These are phyloP conservation scores for Oreochromis mossambicus DNA, from an alignment of 2,797 vertebrate genomes.

Conservation along the genomic window DNA sequence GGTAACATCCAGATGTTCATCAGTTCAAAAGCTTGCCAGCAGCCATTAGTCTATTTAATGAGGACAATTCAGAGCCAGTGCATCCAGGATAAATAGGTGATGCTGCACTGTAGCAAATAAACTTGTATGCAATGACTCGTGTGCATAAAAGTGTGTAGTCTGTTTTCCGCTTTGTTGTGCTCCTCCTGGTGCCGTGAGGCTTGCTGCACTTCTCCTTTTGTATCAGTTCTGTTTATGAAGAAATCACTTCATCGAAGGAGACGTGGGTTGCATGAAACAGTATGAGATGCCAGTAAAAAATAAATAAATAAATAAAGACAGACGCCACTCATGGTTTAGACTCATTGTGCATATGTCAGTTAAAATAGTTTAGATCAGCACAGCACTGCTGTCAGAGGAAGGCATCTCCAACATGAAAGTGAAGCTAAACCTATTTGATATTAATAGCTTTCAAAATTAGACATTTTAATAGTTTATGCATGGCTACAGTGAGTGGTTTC, in stretches of 20 bases:
- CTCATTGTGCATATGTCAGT: conserved; percentile 5
- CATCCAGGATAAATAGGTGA: conserved; percentile 43
- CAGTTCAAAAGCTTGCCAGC: conserved; percentile 44
- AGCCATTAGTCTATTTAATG: conserved; percentile 55
- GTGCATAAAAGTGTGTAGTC: background rate
- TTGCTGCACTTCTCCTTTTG: background rate
- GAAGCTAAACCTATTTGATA: conserved; percentile 24
- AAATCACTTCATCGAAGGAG: conserved; percentile 6
- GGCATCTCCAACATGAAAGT: conserved; percentile 30
- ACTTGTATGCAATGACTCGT: conserved; percentile 8
- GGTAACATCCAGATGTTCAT: conserved; percentile 61
- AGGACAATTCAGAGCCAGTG: conserved; percentile 40
- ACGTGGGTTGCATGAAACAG: background rate
- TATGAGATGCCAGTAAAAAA: background rate
- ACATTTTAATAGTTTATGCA: conserved; percentile 26
- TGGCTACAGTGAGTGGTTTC: conserved; percentile 5
- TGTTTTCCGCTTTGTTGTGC: background rate
- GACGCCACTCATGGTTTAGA: background rate
- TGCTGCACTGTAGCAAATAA: conserved; percentile 19
- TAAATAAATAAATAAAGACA: background rate
- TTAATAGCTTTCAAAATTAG: conserved; percentile 5
- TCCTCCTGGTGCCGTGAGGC: background rate
- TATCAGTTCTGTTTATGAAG: conserved; percentile 6
- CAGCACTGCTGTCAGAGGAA: background rate
- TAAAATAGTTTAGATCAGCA: conserved; percentile 14